Evolutionary conservation across 1,140 invertebrate genomes (phyloP).

Genomic region (Kradibia gibbosae): DNA sequence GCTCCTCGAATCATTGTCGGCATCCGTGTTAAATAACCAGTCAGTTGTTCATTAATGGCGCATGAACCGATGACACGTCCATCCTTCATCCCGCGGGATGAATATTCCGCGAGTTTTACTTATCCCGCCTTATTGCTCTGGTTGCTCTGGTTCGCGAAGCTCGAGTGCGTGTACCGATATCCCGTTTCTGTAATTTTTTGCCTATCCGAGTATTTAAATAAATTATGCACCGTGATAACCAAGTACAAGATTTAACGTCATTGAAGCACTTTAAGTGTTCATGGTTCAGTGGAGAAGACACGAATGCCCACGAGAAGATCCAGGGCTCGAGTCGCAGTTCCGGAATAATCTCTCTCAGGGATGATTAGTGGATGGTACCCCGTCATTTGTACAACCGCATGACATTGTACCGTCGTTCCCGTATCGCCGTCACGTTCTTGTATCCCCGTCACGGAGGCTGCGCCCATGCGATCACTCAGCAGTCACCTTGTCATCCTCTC

Average conservation of each 20-base stretch:
- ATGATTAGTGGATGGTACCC: background rate
- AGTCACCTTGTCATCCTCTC: background rate
- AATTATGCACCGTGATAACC: background rate
- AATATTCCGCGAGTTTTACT: no score
- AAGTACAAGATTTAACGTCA: conserved; percentile 3
- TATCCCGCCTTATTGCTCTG: no score
- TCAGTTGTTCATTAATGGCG: no score
- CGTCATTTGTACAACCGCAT: background rate
- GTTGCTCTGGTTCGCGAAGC: background rate
- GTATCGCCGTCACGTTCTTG: background rate
- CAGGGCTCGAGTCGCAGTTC: background rate
- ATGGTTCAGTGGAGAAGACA: conserved; percentile 14
- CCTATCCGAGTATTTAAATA: background rate
- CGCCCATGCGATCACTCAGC: background rate
- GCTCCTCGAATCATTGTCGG: background rate
- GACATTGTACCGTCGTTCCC: background rate
- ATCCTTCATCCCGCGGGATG: no score
- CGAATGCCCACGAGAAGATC: background rate
- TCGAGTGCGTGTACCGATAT: background rate
- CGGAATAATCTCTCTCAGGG: conserved; percentile 1
- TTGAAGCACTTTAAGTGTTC: conserved; percentile 8
- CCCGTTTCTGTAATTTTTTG: background rate
- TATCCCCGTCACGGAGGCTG: background rate
- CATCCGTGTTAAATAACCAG: background rate
- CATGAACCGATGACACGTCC: no score